phyloP scores from a whole-genome alignment of 2,113 vertebrate species.

The Chrysemys picta region DNA sequence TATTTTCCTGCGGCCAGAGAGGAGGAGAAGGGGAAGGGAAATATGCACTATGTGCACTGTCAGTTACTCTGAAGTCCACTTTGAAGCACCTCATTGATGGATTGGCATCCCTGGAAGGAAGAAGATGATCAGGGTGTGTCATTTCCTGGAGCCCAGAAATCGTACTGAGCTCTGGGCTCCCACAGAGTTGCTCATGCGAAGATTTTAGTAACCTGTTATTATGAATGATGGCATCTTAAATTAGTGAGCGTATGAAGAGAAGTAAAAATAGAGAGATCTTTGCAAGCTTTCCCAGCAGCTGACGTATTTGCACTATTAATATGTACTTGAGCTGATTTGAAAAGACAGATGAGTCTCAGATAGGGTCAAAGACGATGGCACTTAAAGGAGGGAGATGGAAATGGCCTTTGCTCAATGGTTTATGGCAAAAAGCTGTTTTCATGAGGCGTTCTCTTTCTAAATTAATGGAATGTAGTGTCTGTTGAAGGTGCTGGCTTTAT shows the following conservation, averaged over 20 bases:
- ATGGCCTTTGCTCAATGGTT: neutral
- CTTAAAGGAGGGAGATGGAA: neutral
- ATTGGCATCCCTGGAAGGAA: neutral
- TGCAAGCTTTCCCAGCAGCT: slow-evolving; percentile 3
- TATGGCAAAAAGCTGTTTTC: neutral
- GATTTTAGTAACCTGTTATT: slow-evolving; percentile 23
- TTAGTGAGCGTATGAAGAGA: neutral
- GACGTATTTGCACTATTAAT: neutral
- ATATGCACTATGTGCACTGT: neutral
- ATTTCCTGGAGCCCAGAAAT: neutral
- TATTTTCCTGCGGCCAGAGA: neutral
- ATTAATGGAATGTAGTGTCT: neutral
- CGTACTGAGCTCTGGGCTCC: neutral
- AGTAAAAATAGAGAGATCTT: slow-evolving; percentile 35
- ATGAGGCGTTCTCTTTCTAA: neutral
- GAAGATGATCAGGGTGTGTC: neutral
- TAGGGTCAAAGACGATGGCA: neutral
- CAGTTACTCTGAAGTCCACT: neutral
- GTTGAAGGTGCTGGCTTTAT: neutral
- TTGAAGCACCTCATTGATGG: slow-evolving; percentile 14
- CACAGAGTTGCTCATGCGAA: slow-evolving; percentile 21
- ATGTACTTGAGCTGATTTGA: slow-evolving; percentile 5
- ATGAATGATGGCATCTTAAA: slow-evolving; percentile 37
- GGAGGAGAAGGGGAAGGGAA: neutral
- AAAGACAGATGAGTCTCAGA: neutral